Evolutionary conservation across 1,140 invertebrate species (phyloP), one percentile per base, ranked within the genome.

Genomic region (Microplitis demolitor): DNA sequence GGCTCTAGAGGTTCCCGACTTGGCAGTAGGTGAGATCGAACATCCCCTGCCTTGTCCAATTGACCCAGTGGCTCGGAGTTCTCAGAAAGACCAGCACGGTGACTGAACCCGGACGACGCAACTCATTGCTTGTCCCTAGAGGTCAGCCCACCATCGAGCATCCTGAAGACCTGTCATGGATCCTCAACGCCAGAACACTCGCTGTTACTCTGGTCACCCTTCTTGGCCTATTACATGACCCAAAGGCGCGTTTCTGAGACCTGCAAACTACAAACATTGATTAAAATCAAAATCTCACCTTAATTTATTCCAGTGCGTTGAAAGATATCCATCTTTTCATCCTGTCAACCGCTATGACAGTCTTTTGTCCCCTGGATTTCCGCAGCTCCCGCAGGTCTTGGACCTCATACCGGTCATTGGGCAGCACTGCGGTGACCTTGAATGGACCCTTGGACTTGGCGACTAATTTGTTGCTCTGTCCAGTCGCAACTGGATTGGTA

Each of bases 351-450:
- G 74, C 74, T 3, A 74, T 74, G 3, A 74, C 35, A 24, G 14
- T 45, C 63, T 37, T 70, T 16, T 69, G 60, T 50, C 51, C 37
- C 3, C 5, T 45, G 0, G 66, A 50, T 37, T 72, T 74, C 45
- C 61, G 68, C 13, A 76, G 9, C 4, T 76, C 71, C 11, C 75
- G 24, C 9, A 76, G 16, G 66, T 76, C 78, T 8, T 72, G 61
- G 0, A 82, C 78, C 50, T 78, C 76, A 62, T 82, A 84, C 3
- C 82, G 68, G 45, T 83, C 81, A 54, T 82, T 72, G 8, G 75
- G 77, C 37, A 82, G 54, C 3, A 80, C 75, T 54, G 79, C 76
- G 4, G 74, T 76, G 4, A 84, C 71, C 62, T 74, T 76, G 74
- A 80, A 84, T 4, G 78, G 77, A 4, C 79, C 79, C 34, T 77